Evolutionary conservation across 2,797 vertebrate species (phyloP), one percentile per base, ranked within the genome.

Genomic region (Novumbra hubbsi): DNA sequence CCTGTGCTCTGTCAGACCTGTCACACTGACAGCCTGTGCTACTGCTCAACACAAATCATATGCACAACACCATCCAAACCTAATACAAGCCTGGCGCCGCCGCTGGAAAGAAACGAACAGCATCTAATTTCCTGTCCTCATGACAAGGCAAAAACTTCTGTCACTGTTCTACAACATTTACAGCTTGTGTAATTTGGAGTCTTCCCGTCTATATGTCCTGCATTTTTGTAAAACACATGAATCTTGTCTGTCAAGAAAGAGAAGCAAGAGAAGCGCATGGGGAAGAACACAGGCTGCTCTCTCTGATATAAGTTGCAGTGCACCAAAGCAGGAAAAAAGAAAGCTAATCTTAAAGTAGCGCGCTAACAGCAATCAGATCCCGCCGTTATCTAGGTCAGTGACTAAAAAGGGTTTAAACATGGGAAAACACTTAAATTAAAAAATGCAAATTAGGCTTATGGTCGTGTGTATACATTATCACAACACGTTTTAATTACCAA

Each of bases 11-110:
- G 84, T 84, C 84, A 81, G 79, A 81, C 79, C 81, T 87, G 89
- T 89, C 89, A 88, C 77, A 82, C 80, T 90, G 86, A 86, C 84
- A 80, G 84, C 83, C 76, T 85, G 84, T 81, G 85, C 83, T 86
- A 83, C 82, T 87, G 86, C 77, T 78, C 82, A 68, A 32, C 77
- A 80, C 27, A 48, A 73, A 55, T 60, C 28, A 41, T 60, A 45
- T 52, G 52, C 52, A 76, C 74, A 80, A 78, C 81, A 74, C 80
- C 80, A 84, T 73, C 77, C 82, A 84, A 74, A 85, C 70, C 50
- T 45, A 71, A 88, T 85, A 85, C 74, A 78, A 81, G 68, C 63
- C 34, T 12, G 28, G 84, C 85, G 73, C 11, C 14, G 21, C 55
- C 11, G 21, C 55, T 24, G 55, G 55, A 38, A 21, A 75, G 84